phyloP scores from a whole-genome alignment of 2,113 vertebrate species.

The Paedocypris sp. region DNA sequence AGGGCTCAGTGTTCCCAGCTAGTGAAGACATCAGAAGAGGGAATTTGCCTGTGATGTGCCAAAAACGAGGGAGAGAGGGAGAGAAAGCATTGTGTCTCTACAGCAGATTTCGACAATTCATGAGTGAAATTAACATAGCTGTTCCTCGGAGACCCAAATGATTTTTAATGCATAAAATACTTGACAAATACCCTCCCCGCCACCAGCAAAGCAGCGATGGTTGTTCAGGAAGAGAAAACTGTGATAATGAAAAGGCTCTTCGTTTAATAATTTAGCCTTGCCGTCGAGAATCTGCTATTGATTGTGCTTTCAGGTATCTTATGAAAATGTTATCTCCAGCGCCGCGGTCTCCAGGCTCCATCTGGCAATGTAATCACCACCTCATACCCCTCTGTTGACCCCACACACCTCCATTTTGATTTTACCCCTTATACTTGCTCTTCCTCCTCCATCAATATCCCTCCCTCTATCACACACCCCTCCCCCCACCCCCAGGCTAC shows the following conservation, averaged over 20 bases:
- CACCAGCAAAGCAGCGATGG: constrained; percentile 45
- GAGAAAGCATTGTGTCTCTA: constrained; percentile 32
- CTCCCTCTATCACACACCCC: neutral
- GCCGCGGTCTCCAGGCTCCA: constrained; percentile 59
- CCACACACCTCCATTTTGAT: constrained; percentile 58
- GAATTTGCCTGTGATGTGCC: constrained; percentile 48
- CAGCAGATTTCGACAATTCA: constrained; percentile 35
- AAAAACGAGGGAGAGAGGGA: no score
- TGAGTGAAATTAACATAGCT: constrained; percentile 44
- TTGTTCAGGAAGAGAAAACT: constrained; percentile 60
- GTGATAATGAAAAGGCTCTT: constrained; percentile 70
- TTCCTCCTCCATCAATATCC: constrained; percentile 6
- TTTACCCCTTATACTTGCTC: constrained; percentile 36
- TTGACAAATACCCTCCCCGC: constrained; percentile 51
- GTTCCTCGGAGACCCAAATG: constrained; percentile 45
- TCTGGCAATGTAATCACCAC: constrained; percentile 70
- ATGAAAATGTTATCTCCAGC: constrained; percentile 70
- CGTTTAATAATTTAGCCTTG: constrained; percentile 83
- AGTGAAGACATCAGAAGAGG: constrained; percentile 53
- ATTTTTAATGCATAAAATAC: constrained; percentile 47
- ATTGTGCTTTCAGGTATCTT: constrained; percentile 73
- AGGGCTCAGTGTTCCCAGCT: constrained; percentile 25
- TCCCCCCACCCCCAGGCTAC: constrained; percentile 37
- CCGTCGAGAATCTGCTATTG: constrained; percentile 72
- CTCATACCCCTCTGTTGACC: constrained; percentile 46